Percentiles rank a stretch among this genome's conserved stretches.
Conservation (phyloP, 2,113 vertebrate genomes). For the Clinocottus analis region DNA sequence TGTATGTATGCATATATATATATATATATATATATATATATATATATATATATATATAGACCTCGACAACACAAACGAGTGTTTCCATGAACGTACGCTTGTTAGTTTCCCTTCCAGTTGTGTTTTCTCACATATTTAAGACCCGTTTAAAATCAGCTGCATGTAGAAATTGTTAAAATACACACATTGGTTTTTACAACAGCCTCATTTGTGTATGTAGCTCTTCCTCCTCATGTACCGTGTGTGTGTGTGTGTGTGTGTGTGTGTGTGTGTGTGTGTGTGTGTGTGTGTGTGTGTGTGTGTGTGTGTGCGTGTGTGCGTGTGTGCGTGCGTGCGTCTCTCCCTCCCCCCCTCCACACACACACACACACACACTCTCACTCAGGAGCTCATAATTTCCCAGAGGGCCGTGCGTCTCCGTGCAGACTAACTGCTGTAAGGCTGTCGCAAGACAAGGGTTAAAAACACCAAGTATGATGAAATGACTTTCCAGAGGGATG, state of each 20-base stretch:
- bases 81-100: not conserved
- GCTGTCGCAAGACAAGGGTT: conserved; percentile 74
- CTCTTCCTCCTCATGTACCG: not conserved
- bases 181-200: not conserved
- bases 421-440: conserved; percentile 64
- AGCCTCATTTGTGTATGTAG: not conserved
- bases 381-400: conserved; percentile 54
- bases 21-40: too few relatives aligned
- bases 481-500: conserved; percentile 77
- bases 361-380: conserved; percentile 6
- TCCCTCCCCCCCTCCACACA: not conserved
- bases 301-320: not conserved
- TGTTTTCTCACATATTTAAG: not conserved
- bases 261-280: not conserved
- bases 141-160: not conserved
- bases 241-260: not conserved
- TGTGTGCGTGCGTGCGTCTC: too few relatives aligned
- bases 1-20: too few relatives aligned
- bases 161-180: not conserved
- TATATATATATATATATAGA: too few relatives aligned
- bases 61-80: not conserved
- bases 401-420: conserved; percentile 39
- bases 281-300: not conserved
- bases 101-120: too few relatives aligned
- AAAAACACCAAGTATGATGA: conserved; percentile 85